Conservation (phyloP, 2,113 vertebrate species). For the Triplophysa siluroides region DNA sequence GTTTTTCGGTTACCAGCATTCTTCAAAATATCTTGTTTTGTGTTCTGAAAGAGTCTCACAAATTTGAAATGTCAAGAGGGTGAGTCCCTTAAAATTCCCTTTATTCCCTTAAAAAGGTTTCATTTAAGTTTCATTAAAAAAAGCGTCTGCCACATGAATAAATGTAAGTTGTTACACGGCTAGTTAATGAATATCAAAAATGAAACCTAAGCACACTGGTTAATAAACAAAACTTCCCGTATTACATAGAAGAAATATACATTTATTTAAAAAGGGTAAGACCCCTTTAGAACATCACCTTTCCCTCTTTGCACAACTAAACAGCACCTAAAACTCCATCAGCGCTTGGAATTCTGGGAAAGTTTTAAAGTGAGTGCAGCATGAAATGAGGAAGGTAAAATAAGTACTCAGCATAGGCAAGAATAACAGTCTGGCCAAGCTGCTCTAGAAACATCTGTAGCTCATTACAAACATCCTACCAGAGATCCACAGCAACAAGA, state of each 20-base stretch:
- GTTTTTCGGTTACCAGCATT: no score
- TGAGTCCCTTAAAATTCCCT: no score
- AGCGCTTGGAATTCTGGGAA: constrained; percentile 86
- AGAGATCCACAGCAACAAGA: constrained; percentile 78
- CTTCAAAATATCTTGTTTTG: no score
- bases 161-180: neutral
- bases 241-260: constrained; percentile 28
- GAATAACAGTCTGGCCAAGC: constrained; percentile 86
- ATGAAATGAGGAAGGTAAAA: constrained; percentile 74
- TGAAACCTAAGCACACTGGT: constrained; percentile 19
- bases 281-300: constrained; percentile 50
- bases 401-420: constrained; percentile 83
- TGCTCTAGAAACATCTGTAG: constrained; percentile 81
- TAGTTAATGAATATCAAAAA: constrained; percentile 14
- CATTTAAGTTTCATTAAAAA: no score
- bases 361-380: constrained; percentile 86
- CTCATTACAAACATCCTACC: constrained; percentile 87
- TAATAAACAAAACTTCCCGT: constrained; percentile 27
- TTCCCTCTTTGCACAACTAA: constrained; percentile 38
- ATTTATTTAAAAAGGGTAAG: constrained; percentile 24
- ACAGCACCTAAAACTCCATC: constrained; percentile 79
- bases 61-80: no score
- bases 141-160: no score
- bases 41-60: no score
- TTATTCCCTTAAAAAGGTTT: no score